Percentiles rank a stretch among this genome's conserved stretches.
These are phyloP conservation scores for Notolepis coatsorum DNA, from an alignment of 2,797 vertebrate genomes.

Conservation along the genomic window DNA sequence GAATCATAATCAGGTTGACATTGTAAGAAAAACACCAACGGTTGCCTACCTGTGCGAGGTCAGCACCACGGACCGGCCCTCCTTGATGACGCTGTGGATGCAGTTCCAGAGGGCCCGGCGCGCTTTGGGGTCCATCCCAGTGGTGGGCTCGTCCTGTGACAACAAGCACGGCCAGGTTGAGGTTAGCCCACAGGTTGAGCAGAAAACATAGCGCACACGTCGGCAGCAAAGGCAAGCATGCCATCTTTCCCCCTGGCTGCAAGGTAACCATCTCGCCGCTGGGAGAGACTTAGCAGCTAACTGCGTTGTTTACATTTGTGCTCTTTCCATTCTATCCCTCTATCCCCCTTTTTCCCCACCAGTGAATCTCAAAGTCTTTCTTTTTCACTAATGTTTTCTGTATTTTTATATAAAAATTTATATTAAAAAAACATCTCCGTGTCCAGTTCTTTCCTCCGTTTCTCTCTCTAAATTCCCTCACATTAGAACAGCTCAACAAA, in stretches of 20 bases:
- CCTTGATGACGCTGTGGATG: conserved; percentile 92
- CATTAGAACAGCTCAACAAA: too few species aligned
- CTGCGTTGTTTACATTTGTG: too few species aligned
- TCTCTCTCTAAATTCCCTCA: neutral
- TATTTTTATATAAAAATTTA: too few species aligned
- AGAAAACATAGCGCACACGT: conserved; percentile 50
- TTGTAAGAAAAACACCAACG: too few species aligned
- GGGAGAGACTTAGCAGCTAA: too few species aligned
- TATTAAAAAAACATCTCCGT: too few species aligned
- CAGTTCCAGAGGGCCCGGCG: conserved; percentile 96
- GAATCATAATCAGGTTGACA: too few species aligned
- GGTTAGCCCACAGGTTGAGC: conserved; percentile 47
- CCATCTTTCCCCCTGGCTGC: conserved; percentile 6
- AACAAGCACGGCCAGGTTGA: conserved; percentile 43
- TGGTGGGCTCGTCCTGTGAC: conserved; percentile 94
- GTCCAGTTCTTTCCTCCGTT: neutral
- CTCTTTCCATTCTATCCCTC: neutral
- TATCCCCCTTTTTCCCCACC: neutral
- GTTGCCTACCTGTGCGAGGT: conserved; percentile 94
- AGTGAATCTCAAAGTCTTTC: neutral
- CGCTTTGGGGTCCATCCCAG: conserved; percentile 97
- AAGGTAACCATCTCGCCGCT: too few species aligned
- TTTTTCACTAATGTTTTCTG: too few species aligned
- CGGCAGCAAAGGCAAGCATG: conserved; percentile 51
- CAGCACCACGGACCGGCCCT: conserved; percentile 94